These are phyloP conservation scores for Drosophila ficusphila DNA, from an alignment of 1,140 invertebrate species.

Conservation along the genomic window DNA sequence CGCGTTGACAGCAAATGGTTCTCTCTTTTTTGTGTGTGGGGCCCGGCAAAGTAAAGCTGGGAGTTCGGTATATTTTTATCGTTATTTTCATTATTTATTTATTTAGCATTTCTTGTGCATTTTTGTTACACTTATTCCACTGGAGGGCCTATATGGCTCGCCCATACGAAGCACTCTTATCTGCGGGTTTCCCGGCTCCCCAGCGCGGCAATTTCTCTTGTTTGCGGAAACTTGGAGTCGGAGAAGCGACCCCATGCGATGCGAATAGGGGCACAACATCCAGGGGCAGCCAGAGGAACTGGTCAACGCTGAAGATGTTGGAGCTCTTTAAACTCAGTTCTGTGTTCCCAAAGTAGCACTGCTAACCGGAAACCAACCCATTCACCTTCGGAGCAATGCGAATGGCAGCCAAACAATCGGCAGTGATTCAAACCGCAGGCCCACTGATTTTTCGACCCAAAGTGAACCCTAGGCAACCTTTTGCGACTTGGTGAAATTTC, in stretches of 20 bases:
- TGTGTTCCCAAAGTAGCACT: neutral
- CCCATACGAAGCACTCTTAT: constrained; percentile 30
- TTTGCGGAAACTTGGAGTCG: too few relatives aligned
- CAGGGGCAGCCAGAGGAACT: too few relatives aligned
- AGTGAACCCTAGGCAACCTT: neutral
- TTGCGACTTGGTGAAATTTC: constrained; percentile 38
- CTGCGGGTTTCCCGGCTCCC: constrained; percentile 29
- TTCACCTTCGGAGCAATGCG: neutral
- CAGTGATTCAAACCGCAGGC: constrained; percentile 37
- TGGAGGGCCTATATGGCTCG: too few relatives aligned
- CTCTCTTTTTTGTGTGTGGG: neutral
- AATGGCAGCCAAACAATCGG: neutral
- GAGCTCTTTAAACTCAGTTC: too few relatives aligned
- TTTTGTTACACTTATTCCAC: constrained; percentile 24
- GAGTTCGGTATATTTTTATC: constrained; percentile 58
- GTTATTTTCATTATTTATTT: constrained; percentile 78
- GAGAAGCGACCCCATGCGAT: too few relatives aligned
- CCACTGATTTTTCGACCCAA: constrained; percentile 22
- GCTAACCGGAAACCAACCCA: too few relatives aligned
- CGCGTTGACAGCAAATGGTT: constrained; percentile 73
- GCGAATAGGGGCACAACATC: neutral
- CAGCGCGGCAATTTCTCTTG: constrained; percentile 21
- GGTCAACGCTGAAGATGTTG: too few relatives aligned
- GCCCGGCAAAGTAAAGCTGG: neutral
- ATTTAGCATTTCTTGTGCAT: constrained; percentile 59